phyloP scores from a whole-genome alignment of 2,888 invertebrate species.

The Pilophorus perplexus region DNA sequence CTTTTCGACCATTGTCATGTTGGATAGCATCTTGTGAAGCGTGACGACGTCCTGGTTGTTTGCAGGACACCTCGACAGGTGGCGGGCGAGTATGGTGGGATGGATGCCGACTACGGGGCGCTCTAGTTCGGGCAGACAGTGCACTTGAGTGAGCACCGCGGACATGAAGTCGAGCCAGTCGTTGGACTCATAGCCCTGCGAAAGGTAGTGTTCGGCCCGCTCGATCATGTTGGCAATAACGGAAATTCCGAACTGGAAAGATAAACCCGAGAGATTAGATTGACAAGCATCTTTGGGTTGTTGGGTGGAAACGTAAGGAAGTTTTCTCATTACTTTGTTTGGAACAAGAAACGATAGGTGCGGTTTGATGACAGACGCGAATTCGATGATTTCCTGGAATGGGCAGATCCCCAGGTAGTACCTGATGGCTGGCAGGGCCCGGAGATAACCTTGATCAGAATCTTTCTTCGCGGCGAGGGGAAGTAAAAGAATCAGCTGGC shows the following conservation, averaged over 20 bases:
- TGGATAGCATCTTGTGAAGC: constrained; percentile 42
- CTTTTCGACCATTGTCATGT: constrained; percentile 31
- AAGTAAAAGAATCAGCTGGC: constrained; percentile 40
- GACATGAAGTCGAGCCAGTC: constrained; percentile 49
- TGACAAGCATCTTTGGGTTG: neutral
- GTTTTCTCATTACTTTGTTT: constrained; percentile 42
- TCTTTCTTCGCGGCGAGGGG: constrained; percentile 43
- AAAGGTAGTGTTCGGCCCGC: constrained; percentile 53
- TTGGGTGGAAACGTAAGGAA: neutral
- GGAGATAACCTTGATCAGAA: constrained; percentile 42
- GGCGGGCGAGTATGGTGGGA: constrained; percentile 42
- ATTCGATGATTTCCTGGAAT: constrained; percentile 31
- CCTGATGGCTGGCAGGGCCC: constrained; percentile 46
- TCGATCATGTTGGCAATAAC: constrained; percentile 57
- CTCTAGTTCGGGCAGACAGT: constrained; percentile 37
- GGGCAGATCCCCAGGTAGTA: constrained; percentile 41
- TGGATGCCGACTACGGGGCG: constrained; percentile 48
- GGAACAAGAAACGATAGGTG: constrained; percentile 39
- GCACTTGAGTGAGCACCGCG: constrained; percentile 36
- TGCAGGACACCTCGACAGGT: constrained; percentile 41
- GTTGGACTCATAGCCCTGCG: constrained; percentile 51
- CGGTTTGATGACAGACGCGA: constrained; percentile 35
- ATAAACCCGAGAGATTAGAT: no score
- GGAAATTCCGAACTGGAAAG: constrained; percentile 59
- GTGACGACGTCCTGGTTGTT: constrained; percentile 35